A percentile compares a stretch with the other conserved stretches of the same genome.
phyloP scores from a whole-genome alignment of 92 coral and sea anemone species.

The Paragorgia papillata region DNA sequence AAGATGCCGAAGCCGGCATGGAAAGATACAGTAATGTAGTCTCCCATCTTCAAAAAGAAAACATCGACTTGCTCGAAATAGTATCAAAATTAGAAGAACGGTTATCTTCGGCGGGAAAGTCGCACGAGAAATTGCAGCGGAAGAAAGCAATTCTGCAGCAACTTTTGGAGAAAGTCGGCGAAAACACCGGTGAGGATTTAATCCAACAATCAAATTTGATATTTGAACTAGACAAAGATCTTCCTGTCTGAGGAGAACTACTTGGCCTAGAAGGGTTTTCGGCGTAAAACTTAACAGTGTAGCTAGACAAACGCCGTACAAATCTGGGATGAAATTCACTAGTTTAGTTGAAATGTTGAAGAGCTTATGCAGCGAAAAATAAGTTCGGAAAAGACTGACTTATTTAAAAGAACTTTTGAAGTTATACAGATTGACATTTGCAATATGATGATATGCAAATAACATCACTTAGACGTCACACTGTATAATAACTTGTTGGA shows the following conservation, averaged over 20 bases:
- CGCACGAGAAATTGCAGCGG: slow-evolving; percentile 83
- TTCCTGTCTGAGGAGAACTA: slow-evolving; percentile 54
- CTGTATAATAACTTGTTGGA: too few relatives aligned
- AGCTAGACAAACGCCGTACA: too few relatives aligned
- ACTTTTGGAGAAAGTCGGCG: slow-evolving; percentile 82
- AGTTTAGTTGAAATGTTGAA: too few relatives aligned
- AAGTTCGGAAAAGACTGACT: too few relatives aligned
- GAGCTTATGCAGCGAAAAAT: too few relatives aligned
- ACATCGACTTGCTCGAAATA: slow-evolving; percentile 71
- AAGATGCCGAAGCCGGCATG: slow-evolving; percentile 89
- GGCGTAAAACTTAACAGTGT: too few relatives aligned
- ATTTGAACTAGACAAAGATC: slow-evolving; percentile 91
- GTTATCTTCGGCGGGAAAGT: slow-evolving; percentile 72
- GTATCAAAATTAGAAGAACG: slow-evolving; percentile 75
- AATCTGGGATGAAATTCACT: too few relatives aligned
- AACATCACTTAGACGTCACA: too few relatives aligned
- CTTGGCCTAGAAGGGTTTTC: too few relatives aligned
- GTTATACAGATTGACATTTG: too few relatives aligned
- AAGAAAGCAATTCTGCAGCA: slow-evolving; percentile 80
- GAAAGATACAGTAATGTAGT: slow-evolving; percentile 88
- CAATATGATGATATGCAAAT: too few relatives aligned
- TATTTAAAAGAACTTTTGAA: too few relatives aligned
- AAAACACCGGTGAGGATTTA: slow-evolving; percentile 76
- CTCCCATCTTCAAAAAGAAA: slow-evolving; percentile 85
- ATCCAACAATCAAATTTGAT: slow-evolving; percentile 79